A percentile compares a stretch with the other conserved stretches of the same genome.
Conservation (phyloP, 2,888 invertebrate genomes). For the Protophormia terraenovae region DNA sequence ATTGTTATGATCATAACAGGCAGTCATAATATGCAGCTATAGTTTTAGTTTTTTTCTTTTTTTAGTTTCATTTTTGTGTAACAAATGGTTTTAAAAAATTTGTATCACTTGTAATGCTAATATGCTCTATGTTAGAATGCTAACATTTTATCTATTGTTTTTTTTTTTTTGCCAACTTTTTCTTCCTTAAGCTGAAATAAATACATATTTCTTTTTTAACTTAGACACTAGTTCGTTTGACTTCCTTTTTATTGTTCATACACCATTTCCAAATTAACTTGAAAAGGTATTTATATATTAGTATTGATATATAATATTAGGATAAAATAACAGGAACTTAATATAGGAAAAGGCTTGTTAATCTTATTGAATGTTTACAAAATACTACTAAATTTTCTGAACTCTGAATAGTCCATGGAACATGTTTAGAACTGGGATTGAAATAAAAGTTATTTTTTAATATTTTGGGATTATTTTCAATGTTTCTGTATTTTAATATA, state of each 20-base stretch:
- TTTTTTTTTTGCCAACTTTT: background rate
- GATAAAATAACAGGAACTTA: too few relatives aligned
- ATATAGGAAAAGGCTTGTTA: too few relatives aligned
- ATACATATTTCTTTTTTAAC: slow-evolving; percentile 25
- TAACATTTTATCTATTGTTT: background rate
- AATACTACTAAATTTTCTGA: too few relatives aligned
- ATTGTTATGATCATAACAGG: slow-evolving; percentile 47
- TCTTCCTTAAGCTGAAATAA: slow-evolving; percentile 49
- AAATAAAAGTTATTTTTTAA: too few relatives aligned
- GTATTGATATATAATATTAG: too few relatives aligned
- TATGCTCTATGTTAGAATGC: slow-evolving; percentile 29
- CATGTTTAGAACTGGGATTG: too few relatives aligned
- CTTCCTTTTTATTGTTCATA: slow-evolving; percentile 35
- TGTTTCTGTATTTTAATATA: too few relatives aligned
- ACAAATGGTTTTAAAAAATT: slow-evolving; percentile 46
- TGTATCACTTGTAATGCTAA: slow-evolving; percentile 68
- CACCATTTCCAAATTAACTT: slow-evolving; percentile 23
- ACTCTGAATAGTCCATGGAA: too few relatives aligned
- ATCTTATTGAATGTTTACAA: too few relatives aligned
- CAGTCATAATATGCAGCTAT: slow-evolving; percentile 61
- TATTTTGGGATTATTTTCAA: too few relatives aligned
- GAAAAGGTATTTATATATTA: background rate
- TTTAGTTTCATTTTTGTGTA: background rate
- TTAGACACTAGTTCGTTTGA: slow-evolving; percentile 26
- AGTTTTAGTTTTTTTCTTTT: slow-evolving; percentile 14